Base-by-base conservation (phyloP, 1,140 invertebrate genomes). In the Cyclargus thomasi region DNA sequence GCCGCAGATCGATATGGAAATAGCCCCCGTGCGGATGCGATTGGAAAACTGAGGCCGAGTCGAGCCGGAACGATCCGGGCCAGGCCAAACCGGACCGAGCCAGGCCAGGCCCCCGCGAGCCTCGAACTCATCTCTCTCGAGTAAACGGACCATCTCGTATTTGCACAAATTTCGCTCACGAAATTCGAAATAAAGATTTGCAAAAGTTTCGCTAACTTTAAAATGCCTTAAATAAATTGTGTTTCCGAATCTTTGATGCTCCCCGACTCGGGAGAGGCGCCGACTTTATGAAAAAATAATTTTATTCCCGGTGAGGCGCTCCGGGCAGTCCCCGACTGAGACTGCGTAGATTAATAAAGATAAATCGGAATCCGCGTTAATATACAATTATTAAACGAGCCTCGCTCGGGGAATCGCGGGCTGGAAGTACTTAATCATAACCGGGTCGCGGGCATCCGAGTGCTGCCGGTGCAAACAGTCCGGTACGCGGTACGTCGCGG, bases 241-340 rank as follows among this genome's bases (percentile, higher is more conserved):
- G 39, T 47, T 47, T 16, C 39, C 39, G 39, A 16, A 47, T 47
- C 39, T 47, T 47, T 47, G 39, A 47, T 47, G 14, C 39, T 29
- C 39, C 11, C 10, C 39, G 39, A 11, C 14, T 11, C 39, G 11
- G 39, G 39, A 47, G 39, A 8, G 10, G 14, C 10, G 39, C 39
- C 39, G 14, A 47, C 39, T 47, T 47, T 47, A 47, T 47, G 39
- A 47, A 47, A 47, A 47, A 47, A 47, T 47, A 47, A 47, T 47
- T 47, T 47, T 47, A 47, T 47, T 16, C 10, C 39, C 39, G 10
- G 39, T 47, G 39, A 47, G 39, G 10, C 39, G 39, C 39, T 47
- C 8, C 11, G 14, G 39, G 14, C 8, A 0, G 2, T 1, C 23
- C 23, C 23, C 36, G 36, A 39, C 3, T 1, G 36, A 39, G 11